Evolutionary conservation across 2,888 invertebrate genomes (phyloP).

Genomic region (Blastobasis lacticolella): DNA sequence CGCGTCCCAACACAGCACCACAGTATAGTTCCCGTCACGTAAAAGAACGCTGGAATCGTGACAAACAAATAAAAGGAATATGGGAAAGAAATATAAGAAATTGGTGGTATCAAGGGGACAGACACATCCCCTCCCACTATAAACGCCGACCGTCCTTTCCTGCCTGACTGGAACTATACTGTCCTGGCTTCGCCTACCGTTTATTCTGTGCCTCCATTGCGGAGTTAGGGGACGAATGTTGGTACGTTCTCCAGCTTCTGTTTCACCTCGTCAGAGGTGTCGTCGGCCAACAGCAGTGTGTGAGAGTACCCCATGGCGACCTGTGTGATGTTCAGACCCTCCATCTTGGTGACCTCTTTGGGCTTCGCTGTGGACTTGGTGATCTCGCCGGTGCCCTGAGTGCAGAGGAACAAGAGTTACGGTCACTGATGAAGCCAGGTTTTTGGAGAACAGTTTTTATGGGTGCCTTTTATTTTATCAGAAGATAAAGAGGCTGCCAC

Average conservation of each 20-base stretch:
- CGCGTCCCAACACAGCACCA: too few relatives aligned
- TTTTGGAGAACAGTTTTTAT: neutral
- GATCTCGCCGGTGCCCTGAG: constrained; percentile 89
- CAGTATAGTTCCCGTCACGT: too few relatives aligned
- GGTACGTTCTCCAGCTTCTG: constrained; percentile 68
- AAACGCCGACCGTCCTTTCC: too few relatives aligned
- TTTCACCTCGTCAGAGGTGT: constrained; percentile 67
- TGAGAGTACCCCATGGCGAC: constrained; percentile 91
- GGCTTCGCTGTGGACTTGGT: constrained; percentile 91
- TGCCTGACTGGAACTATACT: too few relatives aligned
- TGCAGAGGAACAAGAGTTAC: constrained; percentile 5
- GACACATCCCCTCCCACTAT: too few relatives aligned
- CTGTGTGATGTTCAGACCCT: constrained; percentile 83
- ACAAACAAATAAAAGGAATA: too few relatives aligned
- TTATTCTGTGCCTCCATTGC: neutral
- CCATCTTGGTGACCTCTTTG: constrained; percentile 86
- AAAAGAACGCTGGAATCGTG: too few relatives aligned
- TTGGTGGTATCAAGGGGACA: too few relatives aligned
- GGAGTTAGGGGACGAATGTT: constrained; percentile 49
- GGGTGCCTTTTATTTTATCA: too few relatives aligned
- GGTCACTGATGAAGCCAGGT: neutral
- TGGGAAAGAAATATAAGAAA: too few relatives aligned
- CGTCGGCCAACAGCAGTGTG: constrained; percentile 78
- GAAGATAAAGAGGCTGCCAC: too few relatives aligned
- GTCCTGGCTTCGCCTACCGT: too few relatives aligned